Percentiles rank a stretch among this genome's conserved stretches.
Evolutionary conservation across 2,888 invertebrate species (phyloP).

Genomic region (Calliphora vomitoria): DNA sequence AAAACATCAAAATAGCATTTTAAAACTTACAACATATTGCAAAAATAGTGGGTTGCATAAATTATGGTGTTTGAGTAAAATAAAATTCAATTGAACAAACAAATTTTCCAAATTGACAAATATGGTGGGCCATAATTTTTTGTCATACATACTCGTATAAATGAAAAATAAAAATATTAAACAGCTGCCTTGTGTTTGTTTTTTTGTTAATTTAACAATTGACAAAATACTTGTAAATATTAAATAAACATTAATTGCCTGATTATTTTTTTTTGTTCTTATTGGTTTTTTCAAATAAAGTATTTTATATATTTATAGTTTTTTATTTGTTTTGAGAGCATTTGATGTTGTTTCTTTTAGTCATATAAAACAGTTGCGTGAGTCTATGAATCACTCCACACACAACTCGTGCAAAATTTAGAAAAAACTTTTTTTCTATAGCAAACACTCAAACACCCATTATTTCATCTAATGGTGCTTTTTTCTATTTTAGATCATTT

Average conservation of each 20-base stretch:
- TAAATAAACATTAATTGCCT: constrained; percentile 60
- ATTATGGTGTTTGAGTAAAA: constrained; percentile 43
- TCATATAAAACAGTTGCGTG: constrained; percentile 58
- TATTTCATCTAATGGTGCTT: constrained; percentile 58
- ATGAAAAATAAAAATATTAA: background rate
- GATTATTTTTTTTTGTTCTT: background rate
- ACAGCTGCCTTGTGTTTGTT: constrained; percentile 46
- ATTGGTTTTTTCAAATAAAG: constrained; percentile 9
- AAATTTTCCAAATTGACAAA: constrained; percentile 69
- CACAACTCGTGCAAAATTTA: constrained; percentile 50
- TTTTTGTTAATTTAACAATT: constrained; percentile 29
- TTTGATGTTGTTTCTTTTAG: constrained; percentile 44
- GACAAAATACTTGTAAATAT: constrained; percentile 62
- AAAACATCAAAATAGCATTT: background rate
- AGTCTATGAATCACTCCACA: constrained; percentile 74
- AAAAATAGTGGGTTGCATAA: constrained; percentile 70
- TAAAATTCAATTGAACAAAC: constrained; percentile 52
- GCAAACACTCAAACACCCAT: constrained; percentile 1
- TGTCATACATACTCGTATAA: background rate
- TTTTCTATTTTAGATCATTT: constrained; percentile 63
- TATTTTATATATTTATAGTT: constrained; percentile 25
- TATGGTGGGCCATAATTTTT: constrained; percentile 65
- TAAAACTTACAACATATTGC: background rate
- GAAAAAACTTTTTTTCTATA: constrained; percentile 42
- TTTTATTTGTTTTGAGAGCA: constrained; percentile 19